phyloP scores from a whole-genome alignment of 2,888 invertebrate genomes.

The Folsomia candida region DNA sequence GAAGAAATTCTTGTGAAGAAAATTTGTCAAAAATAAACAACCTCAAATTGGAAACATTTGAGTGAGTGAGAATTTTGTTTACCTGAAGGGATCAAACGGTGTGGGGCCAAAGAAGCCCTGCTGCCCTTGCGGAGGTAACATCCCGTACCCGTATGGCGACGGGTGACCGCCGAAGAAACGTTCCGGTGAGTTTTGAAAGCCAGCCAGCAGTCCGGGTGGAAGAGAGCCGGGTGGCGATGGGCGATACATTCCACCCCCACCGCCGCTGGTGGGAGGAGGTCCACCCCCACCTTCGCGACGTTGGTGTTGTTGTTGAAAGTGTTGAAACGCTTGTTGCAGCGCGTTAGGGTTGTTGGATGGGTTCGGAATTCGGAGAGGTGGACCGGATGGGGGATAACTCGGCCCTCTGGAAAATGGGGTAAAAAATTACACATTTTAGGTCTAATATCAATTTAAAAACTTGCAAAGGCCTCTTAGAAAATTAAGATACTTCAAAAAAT shows the following conservation, averaged over 20 bases:
- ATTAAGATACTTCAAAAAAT: neutral
- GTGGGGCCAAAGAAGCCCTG: conserved; percentile 40
- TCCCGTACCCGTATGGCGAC: neutral
- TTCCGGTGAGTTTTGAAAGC: conserved; percentile 26
- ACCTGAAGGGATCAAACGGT: conserved; percentile 35
- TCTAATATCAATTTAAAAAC: no score
- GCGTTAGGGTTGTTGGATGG: conserved; percentile 32
- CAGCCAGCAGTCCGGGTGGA: conserved; percentile 33
- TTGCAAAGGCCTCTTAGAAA: neutral
- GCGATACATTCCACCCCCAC: conserved; percentile 39
- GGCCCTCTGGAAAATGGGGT: conserved; percentile 24
- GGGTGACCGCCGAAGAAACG: conserved; percentile 24
- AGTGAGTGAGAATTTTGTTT: no score
- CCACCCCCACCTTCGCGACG: neutral
- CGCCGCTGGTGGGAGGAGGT: no score
- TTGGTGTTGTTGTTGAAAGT: neutral
- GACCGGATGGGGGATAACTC: conserved; percentile 41
- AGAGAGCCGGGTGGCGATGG: conserved; percentile 31
- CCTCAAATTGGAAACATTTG: no score
- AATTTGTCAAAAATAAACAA: no score
- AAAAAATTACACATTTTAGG: no score
- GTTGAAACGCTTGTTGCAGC: conserved; percentile 46
- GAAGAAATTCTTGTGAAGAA: no score
- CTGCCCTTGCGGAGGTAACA: conserved; percentile 20
- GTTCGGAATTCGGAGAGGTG: conserved; percentile 45